Base-by-base conservation (phyloP, 1,140 invertebrate species). In the Calliopsis andreniformis region DNA sequence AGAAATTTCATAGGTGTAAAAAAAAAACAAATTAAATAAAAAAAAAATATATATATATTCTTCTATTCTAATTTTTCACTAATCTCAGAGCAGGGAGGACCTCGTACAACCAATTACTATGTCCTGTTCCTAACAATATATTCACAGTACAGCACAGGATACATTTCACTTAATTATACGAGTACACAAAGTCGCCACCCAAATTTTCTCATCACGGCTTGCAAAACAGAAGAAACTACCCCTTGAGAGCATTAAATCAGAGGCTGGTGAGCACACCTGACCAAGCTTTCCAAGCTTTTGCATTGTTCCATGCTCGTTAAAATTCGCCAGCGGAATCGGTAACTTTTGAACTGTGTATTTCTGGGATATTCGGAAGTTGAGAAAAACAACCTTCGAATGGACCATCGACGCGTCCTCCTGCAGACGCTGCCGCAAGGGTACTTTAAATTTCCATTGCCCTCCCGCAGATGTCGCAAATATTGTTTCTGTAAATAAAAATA, bases 401-500 rank as follows among this genome's bases (percentile, higher is more conserved):
- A 35, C n/a, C n/a, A 35, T 35, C 55, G 18, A n/a, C 28, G 6
- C 55, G 55, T 20, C 7, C 3, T 1, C 16, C 45, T 18, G 4
- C 3, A 3, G 0, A 0, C 3, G 6, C 0, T 0, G 53, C 5
- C 28, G 16, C 30, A 18, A 16, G n/a, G 55, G 18, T 8, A 30
- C 30, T 56, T n/a, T 32, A 32, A 56, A 56, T 56, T 56, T n/a
- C 53, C 30, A 56, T 56, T 32, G 53, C 20, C 32, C 35, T 1
- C 18, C 55, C 55, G 30, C 18, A 25, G 30, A 20, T 20, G 30
- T 8, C 6, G 30, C 18, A 58, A 58, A 58, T 58, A 58, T 58
- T 58, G 55, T 58, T 58, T 58, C 32, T 32, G 18, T 58, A 58
- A 35, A 58, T 58, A 58, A 35, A 58, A 35, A 58, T 39, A 58